Percentiles rank a stretch among this genome's conserved stretches.
These are phyloP conservation scores for Scolanthus callimorphus DNA, from an alignment of 92 coral and sea anemone genomes.

Conservation along the genomic window DNA sequence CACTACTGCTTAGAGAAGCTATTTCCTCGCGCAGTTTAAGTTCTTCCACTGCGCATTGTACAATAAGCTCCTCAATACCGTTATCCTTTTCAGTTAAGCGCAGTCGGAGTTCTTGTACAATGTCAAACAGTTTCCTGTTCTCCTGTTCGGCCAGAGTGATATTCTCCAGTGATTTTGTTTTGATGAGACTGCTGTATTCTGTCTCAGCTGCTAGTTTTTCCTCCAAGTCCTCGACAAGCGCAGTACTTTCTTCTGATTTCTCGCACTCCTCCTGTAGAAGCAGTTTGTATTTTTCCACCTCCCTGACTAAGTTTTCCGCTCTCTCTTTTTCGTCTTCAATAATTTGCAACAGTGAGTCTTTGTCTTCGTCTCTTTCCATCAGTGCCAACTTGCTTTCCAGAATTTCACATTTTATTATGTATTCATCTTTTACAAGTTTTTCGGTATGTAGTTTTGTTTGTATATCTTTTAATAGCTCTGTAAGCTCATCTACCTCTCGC, in stretches of 20 bases:
- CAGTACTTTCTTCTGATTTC: conserved; percentile 36
- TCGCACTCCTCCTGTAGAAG: conserved; percentile 38
- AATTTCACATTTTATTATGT: conserved; percentile 62
- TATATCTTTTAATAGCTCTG: conserved; percentile 41
- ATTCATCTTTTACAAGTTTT: conserved; percentile 62
- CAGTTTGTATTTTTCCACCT: conserved; percentile 26
- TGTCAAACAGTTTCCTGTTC: conserved; percentile 56
- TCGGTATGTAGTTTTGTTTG: conserved; percentile 58
- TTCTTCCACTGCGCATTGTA: conserved; percentile 79
- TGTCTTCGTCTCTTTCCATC: conserved; percentile 52
- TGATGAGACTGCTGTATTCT: conserved; percentile 68
- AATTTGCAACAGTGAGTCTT: conserved; percentile 33
- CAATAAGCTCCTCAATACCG: conserved; percentile 78
- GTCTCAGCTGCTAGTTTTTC: conserved; percentile 76
- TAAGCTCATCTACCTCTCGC: conserved; percentile 37
- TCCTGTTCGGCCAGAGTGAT: conserved; percentile 71
- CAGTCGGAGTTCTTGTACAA: conserved; percentile 61
- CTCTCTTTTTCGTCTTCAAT: conserved; percentile 33
- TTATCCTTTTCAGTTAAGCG: conserved; percentile 63
- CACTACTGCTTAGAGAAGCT: conserved; percentile 43
- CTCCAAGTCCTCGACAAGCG: conserved; percentile 58
- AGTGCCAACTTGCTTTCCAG: conserved; percentile 54
- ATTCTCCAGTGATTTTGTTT: conserved; percentile 69
- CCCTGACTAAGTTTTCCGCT: conserved; percentile 35
- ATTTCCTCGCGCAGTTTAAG: conserved; percentile 64